phyloP scores from a whole-genome alignment of 2,797 vertebrate species.

The Rhynchotus rufescens region DNA sequence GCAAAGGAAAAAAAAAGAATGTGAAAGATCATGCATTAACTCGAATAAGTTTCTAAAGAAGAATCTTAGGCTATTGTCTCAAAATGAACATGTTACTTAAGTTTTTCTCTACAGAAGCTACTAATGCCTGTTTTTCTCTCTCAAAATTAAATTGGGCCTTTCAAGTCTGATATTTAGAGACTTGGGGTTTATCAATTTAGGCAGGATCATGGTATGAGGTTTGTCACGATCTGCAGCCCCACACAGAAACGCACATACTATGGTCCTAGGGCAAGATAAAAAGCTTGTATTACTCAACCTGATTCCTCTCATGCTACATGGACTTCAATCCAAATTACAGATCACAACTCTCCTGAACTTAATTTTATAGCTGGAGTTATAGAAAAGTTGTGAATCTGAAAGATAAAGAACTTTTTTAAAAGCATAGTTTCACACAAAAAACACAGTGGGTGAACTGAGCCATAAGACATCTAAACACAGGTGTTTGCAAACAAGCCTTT shows the following conservation, averaged over 20 bases:
- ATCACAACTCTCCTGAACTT: background rate
- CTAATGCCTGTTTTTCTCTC: background rate
- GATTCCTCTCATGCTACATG: rapidly evolving
- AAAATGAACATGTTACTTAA: background rate
- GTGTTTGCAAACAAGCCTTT: background rate
- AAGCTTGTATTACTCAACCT: background rate
- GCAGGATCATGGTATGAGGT: background rate
- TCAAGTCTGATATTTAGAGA: background rate
- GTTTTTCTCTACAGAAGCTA: background rate
- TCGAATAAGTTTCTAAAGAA: background rate
- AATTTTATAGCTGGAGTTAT: background rate
- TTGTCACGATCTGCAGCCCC: background rate
- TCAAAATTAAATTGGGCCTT: background rate
- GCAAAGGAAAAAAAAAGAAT: background rate
- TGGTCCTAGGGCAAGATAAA: background rate
- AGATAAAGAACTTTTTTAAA: background rate
- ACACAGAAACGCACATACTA: background rate
- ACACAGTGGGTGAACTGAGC: background rate
- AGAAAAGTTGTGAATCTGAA: background rate
- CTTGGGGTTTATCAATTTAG: background rate
- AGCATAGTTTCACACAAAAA: background rate
- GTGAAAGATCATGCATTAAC: slow-evolving; percentile 27
- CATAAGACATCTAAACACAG: background rate
- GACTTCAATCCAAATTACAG: background rate
- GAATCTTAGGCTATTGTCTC: background rate